These are phyloP conservation scores for Hydractinia symbiolongicarpus DNA, from an alignment of 30 jellyfish, hydroid and myxozoan species.

Conservation along the genomic window DNA sequence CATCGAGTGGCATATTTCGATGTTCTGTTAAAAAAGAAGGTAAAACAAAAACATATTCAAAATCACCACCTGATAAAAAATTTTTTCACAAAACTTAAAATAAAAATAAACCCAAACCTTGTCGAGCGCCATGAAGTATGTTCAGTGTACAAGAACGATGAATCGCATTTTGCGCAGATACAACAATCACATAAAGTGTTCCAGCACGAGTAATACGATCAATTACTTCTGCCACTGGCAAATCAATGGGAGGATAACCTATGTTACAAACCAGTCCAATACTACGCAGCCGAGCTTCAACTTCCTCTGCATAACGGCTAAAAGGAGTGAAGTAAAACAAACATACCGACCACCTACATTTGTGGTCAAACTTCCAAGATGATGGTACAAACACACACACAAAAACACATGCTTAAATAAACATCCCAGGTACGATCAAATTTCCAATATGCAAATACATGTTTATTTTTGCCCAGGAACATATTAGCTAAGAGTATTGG, in stretches of 20 bases:
- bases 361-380: too few species aligned
- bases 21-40: conserved; percentile 74
- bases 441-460: too few species aligned
- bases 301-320: conserved; percentile 83
- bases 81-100: background rate
- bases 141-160: conserved; percentile 95
- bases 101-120: conserved; percentile 45
- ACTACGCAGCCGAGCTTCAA: conserved; percentile 77
- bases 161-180: conserved; percentile 59
- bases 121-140: conserved; percentile 91
- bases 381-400: too few species aligned
- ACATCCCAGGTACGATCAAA: too few species aligned
- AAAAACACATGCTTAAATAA: too few species aligned
- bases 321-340: background rate
- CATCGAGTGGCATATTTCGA: conserved; percentile 98
- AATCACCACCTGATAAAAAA: background rate
- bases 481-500: too few species aligned
- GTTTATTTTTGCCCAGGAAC: too few species aligned
- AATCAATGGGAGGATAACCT: conserved; percentile 87
- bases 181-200: conserved; percentile 75
- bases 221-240: conserved; percentile 59
- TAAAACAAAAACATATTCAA: background rate
- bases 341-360: too few species aligned
- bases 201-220: conserved; percentile 81
- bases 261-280: conserved; percentile 67